These are phyloP conservation scores for Mimumesa dahlbomi DNA, from an alignment of 2,888 invertebrate genomes.

Conservation along the genomic window DNA sequence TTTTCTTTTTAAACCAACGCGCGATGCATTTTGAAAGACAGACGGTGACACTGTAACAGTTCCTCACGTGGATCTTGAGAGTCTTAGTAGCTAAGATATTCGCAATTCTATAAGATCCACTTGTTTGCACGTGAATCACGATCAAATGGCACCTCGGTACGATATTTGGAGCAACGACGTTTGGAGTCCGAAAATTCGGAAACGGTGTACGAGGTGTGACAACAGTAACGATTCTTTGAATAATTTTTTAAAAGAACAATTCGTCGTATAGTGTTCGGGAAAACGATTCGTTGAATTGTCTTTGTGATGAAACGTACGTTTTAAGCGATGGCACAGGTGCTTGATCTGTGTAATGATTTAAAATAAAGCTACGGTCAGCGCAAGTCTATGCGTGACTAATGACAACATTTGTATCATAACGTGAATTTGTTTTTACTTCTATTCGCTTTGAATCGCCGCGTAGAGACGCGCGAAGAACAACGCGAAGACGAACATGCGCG, in stretches of 20 bases:
- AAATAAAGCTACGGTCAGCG: constrained; percentile 23
- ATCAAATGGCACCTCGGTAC: constrained; percentile 7
- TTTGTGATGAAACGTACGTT: background rate
- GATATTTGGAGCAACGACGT: constrained; percentile 69
- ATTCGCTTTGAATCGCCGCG: background rate
- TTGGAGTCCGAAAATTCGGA: constrained; percentile 62
- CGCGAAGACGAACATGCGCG: background rate
- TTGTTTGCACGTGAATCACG: background rate
- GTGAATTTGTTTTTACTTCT: background rate
- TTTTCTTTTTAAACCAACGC: background rate
- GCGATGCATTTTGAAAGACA: background rate
- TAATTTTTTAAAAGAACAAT: background rate
- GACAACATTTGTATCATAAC: background rate
- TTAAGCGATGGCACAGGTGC: background rate
- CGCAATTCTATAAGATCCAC: background rate
- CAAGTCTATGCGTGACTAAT: constrained; percentile 22
- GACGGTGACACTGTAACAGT: background rate
- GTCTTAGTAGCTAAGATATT: constrained; percentile 24
- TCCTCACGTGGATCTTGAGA: constrained; percentile 6
- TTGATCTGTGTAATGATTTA: constrained; percentile 16
- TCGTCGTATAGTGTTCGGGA: too few relatives aligned
- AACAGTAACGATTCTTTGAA: background rate
- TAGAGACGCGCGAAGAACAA: background rate
- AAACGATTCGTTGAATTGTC: too few relatives aligned
- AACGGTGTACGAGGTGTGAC: constrained; percentile 14